A percentile compares a stretch with the other conserved stretches of the same genome.
Evolutionary conservation across 1,140 invertebrate species (phyloP).

Genomic region (Drosophila nannoptera): DNA sequence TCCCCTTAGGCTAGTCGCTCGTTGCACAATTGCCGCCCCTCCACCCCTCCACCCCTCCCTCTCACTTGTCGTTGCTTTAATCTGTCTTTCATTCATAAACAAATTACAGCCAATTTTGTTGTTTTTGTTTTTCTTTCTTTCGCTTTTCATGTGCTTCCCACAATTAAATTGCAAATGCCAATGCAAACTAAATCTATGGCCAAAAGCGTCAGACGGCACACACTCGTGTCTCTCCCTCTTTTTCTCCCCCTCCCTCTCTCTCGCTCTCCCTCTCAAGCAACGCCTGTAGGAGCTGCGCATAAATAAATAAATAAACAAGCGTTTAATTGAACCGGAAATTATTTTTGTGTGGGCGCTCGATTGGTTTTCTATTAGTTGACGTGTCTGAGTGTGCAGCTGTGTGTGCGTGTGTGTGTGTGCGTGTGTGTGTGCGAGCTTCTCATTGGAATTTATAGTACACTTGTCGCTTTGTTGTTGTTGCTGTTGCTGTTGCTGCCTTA

Average conservation of each 20-base stretch:
- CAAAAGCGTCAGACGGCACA: slow-evolving; percentile 20
- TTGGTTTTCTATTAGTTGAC: slow-evolving; percentile 26
- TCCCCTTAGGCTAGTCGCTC: slow-evolving; percentile 32
- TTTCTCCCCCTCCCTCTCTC: not conserved
- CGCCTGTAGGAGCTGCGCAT: slow-evolving; percentile 42
- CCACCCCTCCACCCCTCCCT: not conserved
- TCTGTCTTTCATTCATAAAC: slow-evolving; percentile 62
- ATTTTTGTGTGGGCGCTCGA: slow-evolving; percentile 65
- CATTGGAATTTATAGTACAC: slow-evolving; percentile 66
- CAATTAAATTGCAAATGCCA: slow-evolving; percentile 56
- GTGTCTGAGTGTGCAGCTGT: slow-evolving; percentile 8
- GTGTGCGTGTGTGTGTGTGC: slow-evolving; percentile 14
- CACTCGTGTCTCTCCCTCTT: not conserved
- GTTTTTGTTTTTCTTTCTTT: no score
- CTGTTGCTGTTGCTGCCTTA: slow-evolving; percentile 32
- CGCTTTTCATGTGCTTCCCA: slow-evolving; percentile 19
- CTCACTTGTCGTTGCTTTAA: slow-evolving; percentile 17
- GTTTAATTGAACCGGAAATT: slow-evolving; percentile 78
- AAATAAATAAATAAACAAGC: slow-evolving; percentile 75
- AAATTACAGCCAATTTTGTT: slow-evolving; percentile 53
- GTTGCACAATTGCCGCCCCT: slow-evolving; percentile 8
- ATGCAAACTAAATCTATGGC: slow-evolving; percentile 19
- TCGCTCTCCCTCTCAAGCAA: not conserved
- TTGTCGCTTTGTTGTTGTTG: slow-evolving; percentile 43
- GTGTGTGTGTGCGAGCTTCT: slow-evolving; percentile 39